phyloP scores from a whole-genome alignment of 2,113 vertebrate species.

The Glaucomys volans region DNA sequence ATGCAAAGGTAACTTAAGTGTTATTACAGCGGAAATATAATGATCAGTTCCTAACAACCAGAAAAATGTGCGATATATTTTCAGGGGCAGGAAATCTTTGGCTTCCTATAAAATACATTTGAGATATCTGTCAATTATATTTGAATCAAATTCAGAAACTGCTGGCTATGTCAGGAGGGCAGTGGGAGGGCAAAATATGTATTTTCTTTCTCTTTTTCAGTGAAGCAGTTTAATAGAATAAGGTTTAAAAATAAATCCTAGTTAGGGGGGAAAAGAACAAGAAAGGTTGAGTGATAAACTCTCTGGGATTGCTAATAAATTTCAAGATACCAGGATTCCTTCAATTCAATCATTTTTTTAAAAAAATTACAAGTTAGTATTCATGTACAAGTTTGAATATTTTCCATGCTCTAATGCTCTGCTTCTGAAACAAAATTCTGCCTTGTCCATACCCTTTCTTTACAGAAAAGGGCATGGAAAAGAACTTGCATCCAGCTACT shows the following conservation, averaged over 20 bases:
- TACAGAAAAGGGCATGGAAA: neutral
- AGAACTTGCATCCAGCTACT: neutral
- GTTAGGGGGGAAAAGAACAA: neutral
- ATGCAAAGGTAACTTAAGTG: neutral
- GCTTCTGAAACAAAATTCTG: neutral
- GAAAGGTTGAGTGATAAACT: neutral
- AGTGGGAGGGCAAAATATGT: neutral
- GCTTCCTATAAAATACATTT: neutral
- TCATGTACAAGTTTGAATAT: neutral
- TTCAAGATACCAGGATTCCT: neutral
- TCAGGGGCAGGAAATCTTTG: neutral
- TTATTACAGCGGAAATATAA: neutral
- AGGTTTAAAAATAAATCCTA: neutral
- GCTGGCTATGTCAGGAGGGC: neutral
- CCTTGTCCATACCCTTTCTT: rapidly evolving
- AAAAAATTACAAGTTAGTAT: neutral
- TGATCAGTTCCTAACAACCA: neutral
- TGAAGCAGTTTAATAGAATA: neutral
- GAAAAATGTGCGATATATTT: neutral
- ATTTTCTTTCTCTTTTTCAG: neutral
- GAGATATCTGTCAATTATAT: neutral
- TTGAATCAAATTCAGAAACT: conserved; percentile 8
- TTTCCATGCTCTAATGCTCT: neutral
- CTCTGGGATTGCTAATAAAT: neutral
- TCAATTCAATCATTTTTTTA: neutral